Percentiles rank a stretch among this genome's conserved stretches.
Conservation (phyloP, 2,113 vertebrate genomes). For the Bubalus kerabau region DNA sequence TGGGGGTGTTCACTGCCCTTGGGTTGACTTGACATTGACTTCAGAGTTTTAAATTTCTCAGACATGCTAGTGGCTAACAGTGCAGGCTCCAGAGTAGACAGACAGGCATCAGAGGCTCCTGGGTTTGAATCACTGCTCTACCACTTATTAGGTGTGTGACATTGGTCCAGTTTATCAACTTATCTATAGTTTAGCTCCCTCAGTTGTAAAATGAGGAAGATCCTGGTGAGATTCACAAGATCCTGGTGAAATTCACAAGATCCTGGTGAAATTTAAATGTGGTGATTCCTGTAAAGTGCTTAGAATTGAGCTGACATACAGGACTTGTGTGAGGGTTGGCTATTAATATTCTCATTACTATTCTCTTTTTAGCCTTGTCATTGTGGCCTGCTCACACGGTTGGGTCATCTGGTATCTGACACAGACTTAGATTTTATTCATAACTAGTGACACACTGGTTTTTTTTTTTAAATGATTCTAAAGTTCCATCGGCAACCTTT, state of each 20-base stretch:
- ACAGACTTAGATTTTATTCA: slow-evolving; percentile 60
- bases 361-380: slow-evolving; percentile 40
- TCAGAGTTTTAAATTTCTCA: slow-evolving; percentile 8
- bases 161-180: neutral
- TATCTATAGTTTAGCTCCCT: neutral
- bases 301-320: neutral
- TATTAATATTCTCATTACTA: neutral
- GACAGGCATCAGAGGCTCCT: neutral
- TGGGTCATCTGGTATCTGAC: slow-evolving; percentile 50
- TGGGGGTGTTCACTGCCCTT: neutral
- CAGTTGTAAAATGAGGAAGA: neutral
- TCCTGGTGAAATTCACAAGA: neutral
- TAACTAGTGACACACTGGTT: slow-evolving; percentile 50
- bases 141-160: neutral
- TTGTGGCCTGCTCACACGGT: neutral
- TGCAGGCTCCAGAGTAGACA: neutral
- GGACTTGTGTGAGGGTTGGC: neutral
- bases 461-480: slow-evolving; percentile 63
- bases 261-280: neutral
- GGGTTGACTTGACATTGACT: slow-evolving; percentile 6
- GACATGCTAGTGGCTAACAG: neutral
- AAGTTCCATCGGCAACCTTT: slow-evolving; percentile 49
- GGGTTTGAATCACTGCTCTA: neutral
- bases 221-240: neutral
- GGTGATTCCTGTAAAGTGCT: neutral